Percentiles rank a stretch among this genome's conserved stretches.
Evolutionary conservation across 2,797 vertebrate genomes (phyloP).

Genomic region (Chelonia mydas): DNA sequence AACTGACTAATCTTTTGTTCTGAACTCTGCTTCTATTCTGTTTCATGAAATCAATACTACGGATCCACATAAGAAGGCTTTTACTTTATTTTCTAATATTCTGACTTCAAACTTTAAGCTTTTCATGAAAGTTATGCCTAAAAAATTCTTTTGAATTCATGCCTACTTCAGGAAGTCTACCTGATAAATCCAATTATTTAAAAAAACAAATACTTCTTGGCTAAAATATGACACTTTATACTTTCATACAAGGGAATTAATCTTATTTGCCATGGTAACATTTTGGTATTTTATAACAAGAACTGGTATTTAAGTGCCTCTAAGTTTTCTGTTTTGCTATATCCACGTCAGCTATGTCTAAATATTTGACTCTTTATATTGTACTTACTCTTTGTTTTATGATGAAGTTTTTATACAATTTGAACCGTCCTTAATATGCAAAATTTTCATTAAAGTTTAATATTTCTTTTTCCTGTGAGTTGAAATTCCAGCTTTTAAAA

Average conservation of each 20-base stretch:
- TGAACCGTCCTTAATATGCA: background rate
- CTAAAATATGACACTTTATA: slow-evolving; percentile 9
- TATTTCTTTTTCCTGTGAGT: background rate
- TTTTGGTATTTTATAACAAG: slow-evolving; percentile 34
- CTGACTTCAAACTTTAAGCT: background rate
- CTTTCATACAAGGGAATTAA: slow-evolving; percentile 20
- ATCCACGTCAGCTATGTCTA: background rate
- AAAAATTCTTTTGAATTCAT: background rate
- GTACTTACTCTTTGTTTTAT: background rate
- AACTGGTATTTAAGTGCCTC: slow-evolving; percentile 8
- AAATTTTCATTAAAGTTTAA: background rate
- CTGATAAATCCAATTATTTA: background rate
- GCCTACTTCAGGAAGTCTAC: background rate
- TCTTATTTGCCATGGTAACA: slow-evolving; percentile 42
- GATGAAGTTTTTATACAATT: background rate
- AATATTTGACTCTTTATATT: slow-evolving; percentile 29
- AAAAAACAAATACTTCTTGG: background rate
- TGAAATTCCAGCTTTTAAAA: background rate
- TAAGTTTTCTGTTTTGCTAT: slow-evolving; percentile 30
- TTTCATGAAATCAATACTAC: background rate
- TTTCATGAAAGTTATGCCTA: slow-evolving; percentile 7
- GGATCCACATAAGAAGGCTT: background rate
- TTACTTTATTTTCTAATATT: background rate
- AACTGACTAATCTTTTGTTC: background rate
- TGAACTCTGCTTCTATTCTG: background rate